Evolutionary conservation across 1,140 invertebrate genomes (phyloP), one percentile per base, ranked within the genome.

Genomic region (Achatina immaculata): DNA sequence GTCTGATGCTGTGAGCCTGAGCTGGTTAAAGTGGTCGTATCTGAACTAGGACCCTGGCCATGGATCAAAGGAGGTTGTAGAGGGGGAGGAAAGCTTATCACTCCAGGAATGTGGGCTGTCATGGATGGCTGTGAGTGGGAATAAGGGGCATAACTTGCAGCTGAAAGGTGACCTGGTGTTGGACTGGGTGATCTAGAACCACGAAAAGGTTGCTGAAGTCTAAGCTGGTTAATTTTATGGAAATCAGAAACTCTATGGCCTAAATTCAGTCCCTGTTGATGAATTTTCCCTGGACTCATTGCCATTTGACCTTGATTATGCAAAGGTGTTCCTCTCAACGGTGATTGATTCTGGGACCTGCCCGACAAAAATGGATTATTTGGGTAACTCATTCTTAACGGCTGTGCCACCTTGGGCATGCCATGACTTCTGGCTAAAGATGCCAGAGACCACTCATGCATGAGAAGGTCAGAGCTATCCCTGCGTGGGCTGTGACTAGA

Each of bases 401-500:
- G 40, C 28, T 43, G 11, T 34, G 28, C 7, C 7, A 21, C 7
- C 11, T 9, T 51, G 36, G 74, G 51, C 31, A 62, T 76, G 40
- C 38, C 40, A 16, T n/a, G 74, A 28, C 51, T 34, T 62, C 24
- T 76, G 36, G 76, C 9, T 40, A 78, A 31, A 31, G 76, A 78
- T 7, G 58, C 76, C 6, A 78, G 1, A 43, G 62, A 78, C 76
- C 76, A 78, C 51, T 78, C 76, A 48, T 78, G 76, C 58, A 78
- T 68, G n/a, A 78, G 62, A 28, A 78, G 76, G n/a, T 78, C 58
- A 36, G 62, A 62, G 28, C 76, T 78, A 1, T 78, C 31, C n/a
- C 76, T 42, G 9, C 75, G 72, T 16, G 42, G 72, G 6, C 11
- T 40, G 38, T 72, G 72, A 43, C 51, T 76, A 34, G 74, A 58